Conservation (phyloP, 2,888 invertebrate species). For the Agrochola macilenta region DNA sequence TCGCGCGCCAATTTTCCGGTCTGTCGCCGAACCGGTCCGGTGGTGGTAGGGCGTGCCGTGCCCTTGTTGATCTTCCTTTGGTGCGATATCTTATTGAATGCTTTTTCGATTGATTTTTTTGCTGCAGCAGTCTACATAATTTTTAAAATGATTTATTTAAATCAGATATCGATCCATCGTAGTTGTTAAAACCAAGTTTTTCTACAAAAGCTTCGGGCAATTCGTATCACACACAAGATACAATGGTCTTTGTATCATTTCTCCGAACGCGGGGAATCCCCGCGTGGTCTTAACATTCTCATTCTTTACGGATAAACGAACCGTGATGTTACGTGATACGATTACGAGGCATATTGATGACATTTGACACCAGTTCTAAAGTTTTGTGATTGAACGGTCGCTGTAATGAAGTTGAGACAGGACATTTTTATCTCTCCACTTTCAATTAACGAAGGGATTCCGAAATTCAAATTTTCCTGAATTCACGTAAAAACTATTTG, state of each 20-base stretch:
- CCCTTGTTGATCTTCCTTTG: constrained; percentile 55
- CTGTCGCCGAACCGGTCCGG: constrained; percentile 69
- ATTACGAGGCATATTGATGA: background rate
- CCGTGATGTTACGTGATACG: background rate
- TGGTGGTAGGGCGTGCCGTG: constrained; percentile 60
- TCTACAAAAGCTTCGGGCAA: background rate
- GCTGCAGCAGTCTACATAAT: background rate
- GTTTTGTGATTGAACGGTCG: background rate
- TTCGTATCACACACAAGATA: constrained; percentile 10
- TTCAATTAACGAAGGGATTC: background rate
- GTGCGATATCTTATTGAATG: constrained; percentile 47
- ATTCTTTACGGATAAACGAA: constrained; percentile 3
- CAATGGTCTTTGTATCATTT: constrained; percentile 41
- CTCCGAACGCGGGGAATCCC: constrained; percentile 46
- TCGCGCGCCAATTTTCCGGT: constrained; percentile 72
- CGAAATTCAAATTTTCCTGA: background rate
- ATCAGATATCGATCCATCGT: background rate
- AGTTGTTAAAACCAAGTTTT: constrained; percentile 3
- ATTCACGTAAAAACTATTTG: background rate
- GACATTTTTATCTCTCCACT: background rate
- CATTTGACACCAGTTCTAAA: background rate
- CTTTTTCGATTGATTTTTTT: constrained; percentile 17
- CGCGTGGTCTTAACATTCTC: constrained; percentile 1
- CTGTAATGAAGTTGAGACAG: background rate
- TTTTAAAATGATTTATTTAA: background rate